A percentile compares a stretch with the other conserved stretches of the same genome.
phyloP scores from a whole-genome alignment of 2,888 invertebrate genomes.

The Drosophila niveifrons region DNA sequence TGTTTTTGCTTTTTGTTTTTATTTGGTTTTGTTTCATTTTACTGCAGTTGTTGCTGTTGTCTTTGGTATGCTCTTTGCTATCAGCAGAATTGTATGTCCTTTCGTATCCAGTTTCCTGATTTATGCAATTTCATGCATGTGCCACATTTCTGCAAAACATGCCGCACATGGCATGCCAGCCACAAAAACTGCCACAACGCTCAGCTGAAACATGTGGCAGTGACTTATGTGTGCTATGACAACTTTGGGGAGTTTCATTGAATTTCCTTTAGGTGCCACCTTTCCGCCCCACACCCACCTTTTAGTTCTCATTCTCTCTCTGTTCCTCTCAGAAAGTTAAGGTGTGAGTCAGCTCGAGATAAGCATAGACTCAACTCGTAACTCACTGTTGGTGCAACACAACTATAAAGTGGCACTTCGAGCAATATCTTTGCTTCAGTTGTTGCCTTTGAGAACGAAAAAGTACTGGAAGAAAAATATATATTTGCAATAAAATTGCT shows the following conservation, averaged over 20 bases:
- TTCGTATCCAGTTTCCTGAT: conserved; percentile 62
- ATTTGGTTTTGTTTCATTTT: conserved; percentile 7
- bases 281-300: neutral
- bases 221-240: conserved; percentile 58
- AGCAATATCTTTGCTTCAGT: conserved; percentile 36
- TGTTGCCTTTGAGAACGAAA: conserved; percentile 31
- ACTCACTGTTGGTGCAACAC: conserved; percentile 18
- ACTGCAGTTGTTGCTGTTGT: conserved; percentile 19
- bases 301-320: neutral
- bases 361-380: conserved; percentile 15
- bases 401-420: conserved; percentile 3
- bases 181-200: conserved; percentile 60
- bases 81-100: conserved; percentile 51
- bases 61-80: conserved; percentile 37
- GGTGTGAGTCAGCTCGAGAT: conserved; percentile 36
- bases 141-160: conserved; percentile 54
- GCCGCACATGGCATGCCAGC: conserved; percentile 42
- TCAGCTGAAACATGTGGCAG: conserved; percentile 64
- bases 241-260: conserved; percentile 41
- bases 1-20: conserved; percentile 15
- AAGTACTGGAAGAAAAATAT: neutral
- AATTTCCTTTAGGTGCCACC: conserved; percentile 30
- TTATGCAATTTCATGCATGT: conserved; percentile 72
- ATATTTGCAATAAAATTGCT: conserved; percentile 20
- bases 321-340: neutral